phyloP scores from a whole-genome alignment of 2,888 invertebrate species.

The Netelia inedita region DNA sequence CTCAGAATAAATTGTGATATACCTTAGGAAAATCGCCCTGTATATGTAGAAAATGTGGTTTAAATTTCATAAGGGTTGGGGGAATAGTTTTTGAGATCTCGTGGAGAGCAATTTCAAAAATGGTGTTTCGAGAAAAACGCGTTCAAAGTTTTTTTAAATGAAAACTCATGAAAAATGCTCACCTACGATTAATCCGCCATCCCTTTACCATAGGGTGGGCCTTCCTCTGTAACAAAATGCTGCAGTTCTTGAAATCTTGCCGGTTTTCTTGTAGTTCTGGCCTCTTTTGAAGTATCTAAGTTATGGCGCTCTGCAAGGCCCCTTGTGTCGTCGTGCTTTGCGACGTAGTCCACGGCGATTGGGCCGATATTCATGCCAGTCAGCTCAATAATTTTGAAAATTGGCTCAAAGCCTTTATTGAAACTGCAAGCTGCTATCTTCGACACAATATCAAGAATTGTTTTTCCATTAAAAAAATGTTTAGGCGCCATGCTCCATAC shows the following conservation, averaged over 20 bases:
- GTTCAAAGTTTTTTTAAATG: constrained; percentile 58
- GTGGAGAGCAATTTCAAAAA: constrained; percentile 43
- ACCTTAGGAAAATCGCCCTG: too few species aligned
- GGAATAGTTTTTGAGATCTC: constrained; percentile 26
- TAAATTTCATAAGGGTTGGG: constrained; percentile 50
- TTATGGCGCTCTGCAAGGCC: constrained; percentile 29
- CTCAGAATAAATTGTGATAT: too few species aligned
- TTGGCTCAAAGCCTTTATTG: constrained; percentile 69
- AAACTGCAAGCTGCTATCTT: constrained; percentile 65
- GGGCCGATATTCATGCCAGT: constrained; percentile 68
- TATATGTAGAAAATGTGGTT: constrained; percentile 62
- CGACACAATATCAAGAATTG: constrained; percentile 66
- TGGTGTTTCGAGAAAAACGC: constrained; percentile 59
- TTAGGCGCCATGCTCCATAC: constrained; percentile 70
- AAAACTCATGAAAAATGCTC: constrained; percentile 56
- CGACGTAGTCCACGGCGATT: constrained; percentile 52
- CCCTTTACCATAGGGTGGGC: neutral
- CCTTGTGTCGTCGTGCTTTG: constrained; percentile 49
- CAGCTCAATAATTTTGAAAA: constrained; percentile 63
- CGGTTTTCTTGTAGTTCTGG: constrained; percentile 63
- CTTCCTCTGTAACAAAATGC: neutral
- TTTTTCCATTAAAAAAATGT: constrained; percentile 64
- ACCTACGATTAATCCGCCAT: constrained; percentile 10
- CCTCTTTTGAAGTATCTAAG: constrained; percentile 31
- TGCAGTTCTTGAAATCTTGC: constrained; percentile 28